Percentiles rank a stretch among this genome's conserved stretches.
phyloP scores from a whole-genome alignment of 2,113 vertebrate species.

The Okapia johnstoni region DNA sequence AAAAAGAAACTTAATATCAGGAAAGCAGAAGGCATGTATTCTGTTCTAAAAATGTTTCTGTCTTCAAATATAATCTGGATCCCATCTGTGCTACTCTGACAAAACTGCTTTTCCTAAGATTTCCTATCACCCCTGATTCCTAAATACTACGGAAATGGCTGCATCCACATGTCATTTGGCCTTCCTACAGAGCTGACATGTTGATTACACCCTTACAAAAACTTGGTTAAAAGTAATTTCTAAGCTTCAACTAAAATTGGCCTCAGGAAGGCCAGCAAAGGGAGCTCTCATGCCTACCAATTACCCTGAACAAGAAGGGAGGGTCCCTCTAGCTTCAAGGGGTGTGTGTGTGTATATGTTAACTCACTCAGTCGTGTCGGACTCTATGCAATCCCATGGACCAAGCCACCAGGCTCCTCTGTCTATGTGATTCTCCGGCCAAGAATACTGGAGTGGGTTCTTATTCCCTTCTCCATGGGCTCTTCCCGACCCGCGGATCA shows the following conservation, averaged over 20 bases:
- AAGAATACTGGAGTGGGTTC: neutral
- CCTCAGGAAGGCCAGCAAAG: neutral
- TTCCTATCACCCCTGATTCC: neutral
- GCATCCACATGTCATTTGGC: neutral
- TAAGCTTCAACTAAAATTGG: neutral
- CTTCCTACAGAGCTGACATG: neutral
- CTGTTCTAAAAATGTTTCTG: neutral
- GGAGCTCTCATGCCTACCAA: neutral
- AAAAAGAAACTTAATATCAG: neutral
- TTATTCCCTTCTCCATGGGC: neutral
- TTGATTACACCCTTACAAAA: neutral
- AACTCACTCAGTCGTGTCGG: neutral
- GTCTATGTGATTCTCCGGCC: neutral
- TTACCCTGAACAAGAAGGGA: neutral
- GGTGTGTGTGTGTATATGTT: neutral
- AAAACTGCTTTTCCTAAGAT: neutral
- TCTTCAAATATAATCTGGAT: neutral
- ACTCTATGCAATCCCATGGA: neutral
- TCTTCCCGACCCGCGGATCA: accelerated
- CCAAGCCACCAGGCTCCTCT: neutral
- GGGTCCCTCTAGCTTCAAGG: neutral
- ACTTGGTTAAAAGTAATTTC: neutral
- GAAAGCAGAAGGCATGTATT: neutral
- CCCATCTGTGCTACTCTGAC: neutral
- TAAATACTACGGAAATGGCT: neutral